Base-by-base conservation (phyloP, 2,797 vertebrate species). In the Pantherophis alleghaniensis region DNA sequence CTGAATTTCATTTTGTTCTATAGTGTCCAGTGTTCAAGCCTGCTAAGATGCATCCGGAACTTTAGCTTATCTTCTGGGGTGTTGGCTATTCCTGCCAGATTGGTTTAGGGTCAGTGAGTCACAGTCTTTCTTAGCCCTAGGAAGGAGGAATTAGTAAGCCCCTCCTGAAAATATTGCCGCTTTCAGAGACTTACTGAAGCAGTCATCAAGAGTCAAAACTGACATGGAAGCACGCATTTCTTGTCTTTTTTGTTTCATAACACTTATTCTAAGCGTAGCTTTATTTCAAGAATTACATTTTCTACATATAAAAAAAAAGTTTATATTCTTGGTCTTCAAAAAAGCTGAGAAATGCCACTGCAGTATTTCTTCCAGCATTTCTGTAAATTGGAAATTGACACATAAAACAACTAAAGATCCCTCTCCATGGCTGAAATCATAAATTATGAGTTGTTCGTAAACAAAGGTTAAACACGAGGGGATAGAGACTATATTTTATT, bases 361-460 rank as follows among this genome's bases (percentile, higher is more conserved):
- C 88, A 90, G 86, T 88, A 69, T 88, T 87, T 93, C 88, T 14
- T 42, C 91, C 55, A 28, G 86, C 9, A 87, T 83, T 86, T 90
- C 28, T 92, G n/a, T 63, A 28, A 90, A 13, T 2, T 55, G 74
- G 59, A 87, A 87, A 55, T 90, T 86, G 16, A 37, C 86, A 18
- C 57, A 56, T 63, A 9, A 55, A 42, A 56, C 57, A 61, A 47
- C 56, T 47, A 24, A 4, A 60, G 7, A 37, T 86, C 20, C 92
- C 88, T 92, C 87, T 22, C 5, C 16, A 79, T 24, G 10, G 28
- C 1, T 0, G 3, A n/a, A 92, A 55, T 57, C 69, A 91, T 74
- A 92, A 89, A 92, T 79, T 18, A 92, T 90, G 90, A 66, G 53
- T 47, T 11, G 56, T 47, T 87, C 59, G 37, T 14, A 86, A 2